These are phyloP conservation scores for Tympanuchus pallidicinctus DNA, from an alignment of 2,113 vertebrate genomes.

Conservation along the genomic window DNA sequence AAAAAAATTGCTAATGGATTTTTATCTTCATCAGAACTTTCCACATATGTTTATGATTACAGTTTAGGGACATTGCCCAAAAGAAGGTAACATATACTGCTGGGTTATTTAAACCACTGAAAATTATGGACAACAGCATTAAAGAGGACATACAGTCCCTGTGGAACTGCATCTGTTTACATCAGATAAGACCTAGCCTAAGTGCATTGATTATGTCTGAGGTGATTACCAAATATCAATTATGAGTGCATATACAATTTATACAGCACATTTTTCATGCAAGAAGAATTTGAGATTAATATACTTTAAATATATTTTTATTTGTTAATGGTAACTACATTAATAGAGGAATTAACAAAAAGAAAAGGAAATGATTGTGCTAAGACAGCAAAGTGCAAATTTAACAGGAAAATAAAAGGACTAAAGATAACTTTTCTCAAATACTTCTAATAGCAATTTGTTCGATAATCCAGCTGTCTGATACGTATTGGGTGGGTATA, in stretches of 20 bases:
- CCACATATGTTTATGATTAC: not conserved
- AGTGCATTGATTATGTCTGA: not conserved
- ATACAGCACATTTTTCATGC: not conserved
- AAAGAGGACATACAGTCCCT: not conserved
- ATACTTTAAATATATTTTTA: not conserved
- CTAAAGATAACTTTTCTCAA: not conserved
- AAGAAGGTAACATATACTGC: not conserved
- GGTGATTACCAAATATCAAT: not conserved
- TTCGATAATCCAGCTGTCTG: not conserved
- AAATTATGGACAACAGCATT: not conserved
- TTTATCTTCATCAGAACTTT: not conserved
- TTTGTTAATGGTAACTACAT: not conserved
- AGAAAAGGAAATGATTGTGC: constrained; percentile 27
- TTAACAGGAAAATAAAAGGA: not conserved
- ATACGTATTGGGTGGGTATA: not conserved
- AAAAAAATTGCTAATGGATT: not conserved
- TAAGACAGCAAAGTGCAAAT: not conserved
- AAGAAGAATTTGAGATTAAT: not conserved
- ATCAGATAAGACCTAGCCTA: not conserved
- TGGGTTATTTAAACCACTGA: not conserved
- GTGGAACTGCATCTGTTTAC: not conserved
- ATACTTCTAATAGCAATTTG: not conserved
- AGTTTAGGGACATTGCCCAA: not conserved
- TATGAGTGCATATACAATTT: not conserved
- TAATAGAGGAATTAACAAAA: not conserved